These are phyloP conservation scores for Pungitius pungitius DNA, from an alignment of 2,113 vertebrate genomes.

Conservation along the genomic window DNA sequence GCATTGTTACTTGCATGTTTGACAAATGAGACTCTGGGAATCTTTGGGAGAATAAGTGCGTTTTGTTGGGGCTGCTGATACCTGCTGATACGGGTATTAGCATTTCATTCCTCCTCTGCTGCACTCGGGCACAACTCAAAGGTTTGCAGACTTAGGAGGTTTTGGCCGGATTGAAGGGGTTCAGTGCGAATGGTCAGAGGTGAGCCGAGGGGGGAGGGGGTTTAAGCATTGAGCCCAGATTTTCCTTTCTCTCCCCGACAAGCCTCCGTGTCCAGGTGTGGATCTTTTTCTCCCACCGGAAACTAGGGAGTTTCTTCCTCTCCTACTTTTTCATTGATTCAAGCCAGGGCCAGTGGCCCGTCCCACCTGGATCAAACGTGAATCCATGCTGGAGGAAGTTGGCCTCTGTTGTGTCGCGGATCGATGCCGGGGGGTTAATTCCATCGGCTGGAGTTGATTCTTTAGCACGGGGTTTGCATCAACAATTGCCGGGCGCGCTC, in stretches of 20 bases:
- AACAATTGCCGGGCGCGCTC: not conserved
- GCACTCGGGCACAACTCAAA: conserved; percentile 53
- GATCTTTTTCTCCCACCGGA: conserved; percentile 40
- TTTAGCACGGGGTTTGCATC: not conserved
- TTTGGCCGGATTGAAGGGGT: conserved; percentile 56
- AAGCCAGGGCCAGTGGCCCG: conserved; percentile 53
- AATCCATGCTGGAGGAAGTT: conserved; percentile 50
- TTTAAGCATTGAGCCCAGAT: conserved; percentile 36
- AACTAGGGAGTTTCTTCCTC: conserved; percentile 16
- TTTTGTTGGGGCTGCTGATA: conserved; percentile 22
- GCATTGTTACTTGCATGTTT: conserved; percentile 72
- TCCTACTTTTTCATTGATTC: conserved; percentile 47
- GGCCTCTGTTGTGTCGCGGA: conserved; percentile 36
- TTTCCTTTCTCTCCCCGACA: conserved; percentile 23
- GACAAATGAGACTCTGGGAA: conserved; percentile 75
- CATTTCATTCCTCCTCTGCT: conserved; percentile 57
- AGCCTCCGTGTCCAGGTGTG: conserved; percentile 38
- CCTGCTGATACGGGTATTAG: conserved; percentile 55
- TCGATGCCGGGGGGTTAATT: conserved; percentile 50
- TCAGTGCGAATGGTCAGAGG: conserved; percentile 50
- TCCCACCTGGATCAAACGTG: conserved; percentile 56
- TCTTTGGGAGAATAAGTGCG: conserved; percentile 17
- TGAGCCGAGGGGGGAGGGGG: conserved; percentile 20
- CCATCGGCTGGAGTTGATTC: conserved; percentile 17
- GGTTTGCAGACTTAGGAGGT: conserved; percentile 72